Evolutionary conservation across 2,797 vertebrate species (phyloP).

Genomic region (Galaxias olidus): DNA sequence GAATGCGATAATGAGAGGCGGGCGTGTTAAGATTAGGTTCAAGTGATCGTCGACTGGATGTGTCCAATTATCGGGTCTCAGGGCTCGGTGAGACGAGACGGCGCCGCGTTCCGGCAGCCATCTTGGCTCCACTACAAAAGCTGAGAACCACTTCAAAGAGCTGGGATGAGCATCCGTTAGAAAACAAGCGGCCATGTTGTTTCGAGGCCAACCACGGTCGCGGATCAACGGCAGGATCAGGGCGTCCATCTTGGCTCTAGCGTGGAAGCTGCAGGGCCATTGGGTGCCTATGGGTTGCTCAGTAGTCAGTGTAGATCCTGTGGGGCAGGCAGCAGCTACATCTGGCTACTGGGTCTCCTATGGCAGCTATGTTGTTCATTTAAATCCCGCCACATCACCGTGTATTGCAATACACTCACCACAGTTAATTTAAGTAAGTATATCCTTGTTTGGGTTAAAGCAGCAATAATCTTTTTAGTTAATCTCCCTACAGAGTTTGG

Average conservation of each 20-base stretch:
- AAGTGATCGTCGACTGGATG: no score
- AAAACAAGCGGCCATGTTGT: not conserved
- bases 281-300: conserved; percentile 81
- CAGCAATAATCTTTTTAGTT: no score
- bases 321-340: conserved; percentile 95
- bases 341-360: conserved; percentile 99
- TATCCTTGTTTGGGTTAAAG: no score
- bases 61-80: no score
- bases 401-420: no score
- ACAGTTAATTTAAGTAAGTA: no score
- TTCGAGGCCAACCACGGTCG: not conserved
- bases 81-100: no score
- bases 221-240: not conserved
- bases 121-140: no score
- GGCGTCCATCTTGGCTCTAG: conserved; percentile 7
- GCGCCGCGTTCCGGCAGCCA: no score
- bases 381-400: not conserved
- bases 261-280: conserved; percentile 22
- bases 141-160: no score
- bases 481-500: not conserved
- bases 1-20: no score
- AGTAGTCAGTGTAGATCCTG: conserved; percentile 99
- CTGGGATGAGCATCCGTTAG: not conserved
- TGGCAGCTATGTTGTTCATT: conserved; percentile 53
- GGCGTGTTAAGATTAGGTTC: no score